Evolutionary conservation across 2,797 vertebrate species (phyloP).

Genomic region (Chloroceryle inda): DNA sequence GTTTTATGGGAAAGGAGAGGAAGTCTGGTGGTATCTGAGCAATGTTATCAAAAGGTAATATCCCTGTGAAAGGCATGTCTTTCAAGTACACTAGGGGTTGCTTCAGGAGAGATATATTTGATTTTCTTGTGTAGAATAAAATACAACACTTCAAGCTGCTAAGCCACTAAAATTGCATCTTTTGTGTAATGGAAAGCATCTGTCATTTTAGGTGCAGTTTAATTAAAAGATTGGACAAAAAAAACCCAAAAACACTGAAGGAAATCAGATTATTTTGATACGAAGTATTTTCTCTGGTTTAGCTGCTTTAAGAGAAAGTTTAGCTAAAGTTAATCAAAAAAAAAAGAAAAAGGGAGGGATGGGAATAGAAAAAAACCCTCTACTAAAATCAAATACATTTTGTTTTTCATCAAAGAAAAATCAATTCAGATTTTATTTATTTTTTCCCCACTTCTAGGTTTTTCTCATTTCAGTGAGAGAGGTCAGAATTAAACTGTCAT

Average conservation of each 20-base stretch:
- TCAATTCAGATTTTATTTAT: not conserved
- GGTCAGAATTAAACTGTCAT: not conserved
- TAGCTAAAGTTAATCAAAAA: not conserved
- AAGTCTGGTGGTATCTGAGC: not conserved
- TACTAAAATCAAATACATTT: not conserved
- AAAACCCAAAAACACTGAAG: not conserved
- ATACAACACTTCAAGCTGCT: not conserved
- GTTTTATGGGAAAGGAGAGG: not conserved
- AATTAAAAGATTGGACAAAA: not conserved
- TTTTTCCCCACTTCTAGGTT: not conserved
- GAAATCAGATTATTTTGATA: not conserved
- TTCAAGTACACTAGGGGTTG: not conserved
- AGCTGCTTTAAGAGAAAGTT: not conserved
- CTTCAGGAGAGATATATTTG: not conserved
- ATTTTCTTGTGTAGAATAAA: not conserved
- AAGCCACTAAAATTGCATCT: not conserved
- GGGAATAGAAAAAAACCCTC: not conserved
- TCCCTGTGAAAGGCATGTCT: not conserved
- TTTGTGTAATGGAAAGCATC: not conserved
- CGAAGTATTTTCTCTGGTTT: not conserved
- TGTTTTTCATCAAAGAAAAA: not conserved
- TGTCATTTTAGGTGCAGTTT: not conserved
- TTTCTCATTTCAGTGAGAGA: not conserved
- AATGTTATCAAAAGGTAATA: not conserved
- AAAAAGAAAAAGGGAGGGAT: not conserved